phyloP scores from a whole-genome alignment of 2,888 invertebrate species.

The Deladenus siricidicola region DNA sequence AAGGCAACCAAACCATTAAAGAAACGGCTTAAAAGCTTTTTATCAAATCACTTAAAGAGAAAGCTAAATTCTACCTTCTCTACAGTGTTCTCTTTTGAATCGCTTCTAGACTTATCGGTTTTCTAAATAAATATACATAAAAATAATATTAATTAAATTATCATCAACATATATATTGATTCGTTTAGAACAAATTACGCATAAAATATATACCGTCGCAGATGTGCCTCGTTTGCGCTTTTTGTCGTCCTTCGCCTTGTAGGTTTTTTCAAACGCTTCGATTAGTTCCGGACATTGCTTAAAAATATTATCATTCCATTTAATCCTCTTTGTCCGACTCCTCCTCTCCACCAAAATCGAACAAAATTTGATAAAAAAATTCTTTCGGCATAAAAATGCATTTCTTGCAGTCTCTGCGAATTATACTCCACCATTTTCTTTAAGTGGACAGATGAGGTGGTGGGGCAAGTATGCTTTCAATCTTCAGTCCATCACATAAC shows the following conservation, averaged over 20 bases:
- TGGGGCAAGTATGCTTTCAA: background rate
- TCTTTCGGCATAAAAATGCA: no score
- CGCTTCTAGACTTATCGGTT: conserved; percentile 6
- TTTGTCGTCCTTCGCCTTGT: conserved; percentile 7
- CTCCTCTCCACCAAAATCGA: background rate
- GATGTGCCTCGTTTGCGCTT: background rate
- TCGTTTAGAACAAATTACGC: background rate
- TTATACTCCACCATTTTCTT: no score
- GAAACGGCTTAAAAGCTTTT: background rate
- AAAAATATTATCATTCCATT: no score
- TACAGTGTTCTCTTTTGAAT: background rate
- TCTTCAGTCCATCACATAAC: background rate
- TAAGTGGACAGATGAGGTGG: no score
- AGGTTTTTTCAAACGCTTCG: conserved; percentile 9
- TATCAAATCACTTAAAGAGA: no score
- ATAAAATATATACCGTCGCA: background rate
- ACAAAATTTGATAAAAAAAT: background rate
- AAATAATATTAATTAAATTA: background rate
- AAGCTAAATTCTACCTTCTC: background rate
- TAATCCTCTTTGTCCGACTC: no score
- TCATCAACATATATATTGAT: background rate
- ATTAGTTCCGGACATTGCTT: conserved; percentile 20
- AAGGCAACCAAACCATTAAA: background rate
- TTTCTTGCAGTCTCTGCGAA: no score
- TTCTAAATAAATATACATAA: conserved; percentile 4